Percentiles rank a stretch among this genome's conserved stretches.
Conservation (phyloP, 2,113 vertebrate genomes). For the Anarhynchus alexandrinus region DNA sequence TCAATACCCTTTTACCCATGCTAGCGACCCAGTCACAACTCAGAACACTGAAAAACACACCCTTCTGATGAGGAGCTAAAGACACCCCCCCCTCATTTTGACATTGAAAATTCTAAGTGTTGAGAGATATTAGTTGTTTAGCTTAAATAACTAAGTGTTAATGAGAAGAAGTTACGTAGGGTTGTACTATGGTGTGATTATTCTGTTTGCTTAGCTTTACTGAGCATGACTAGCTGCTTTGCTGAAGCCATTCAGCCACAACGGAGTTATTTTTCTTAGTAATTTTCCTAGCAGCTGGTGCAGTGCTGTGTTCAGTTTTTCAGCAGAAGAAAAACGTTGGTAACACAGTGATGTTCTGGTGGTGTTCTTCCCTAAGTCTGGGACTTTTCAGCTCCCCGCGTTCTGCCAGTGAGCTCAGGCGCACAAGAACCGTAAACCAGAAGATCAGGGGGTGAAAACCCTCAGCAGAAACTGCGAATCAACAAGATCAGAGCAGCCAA, state of each 20-base stretch:
- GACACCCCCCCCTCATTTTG: rapidly evolving
- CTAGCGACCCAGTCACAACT: not conserved
- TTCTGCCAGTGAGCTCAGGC: not conserved
- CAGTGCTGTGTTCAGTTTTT: not conserved
- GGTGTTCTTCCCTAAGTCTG: not conserved
- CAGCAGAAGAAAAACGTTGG: not conserved
- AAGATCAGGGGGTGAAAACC: not conserved
- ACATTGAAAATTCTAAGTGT: not conserved
- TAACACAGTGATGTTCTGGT: not conserved
- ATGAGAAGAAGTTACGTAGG: not conserved
- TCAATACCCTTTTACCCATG: not conserved
- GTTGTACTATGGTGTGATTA: not conserved
- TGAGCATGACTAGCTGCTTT: not conserved
- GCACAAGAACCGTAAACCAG: not conserved
- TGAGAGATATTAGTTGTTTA: not conserved
- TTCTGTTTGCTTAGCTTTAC: not conserved
- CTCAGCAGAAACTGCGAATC: not conserved
- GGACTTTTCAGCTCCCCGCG: not conserved
- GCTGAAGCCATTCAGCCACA: not conserved
- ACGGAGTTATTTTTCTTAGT: not conserved
- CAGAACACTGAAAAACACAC: not conserved
- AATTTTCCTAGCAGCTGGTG: not conserved
- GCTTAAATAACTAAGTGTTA: not conserved
- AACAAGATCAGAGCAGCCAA: not conserved
- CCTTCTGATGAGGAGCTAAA: not conserved